Evolutionary conservation across 2,113 vertebrate species (phyloP).

Genomic region (Forbesichthys agassizii): DNA sequence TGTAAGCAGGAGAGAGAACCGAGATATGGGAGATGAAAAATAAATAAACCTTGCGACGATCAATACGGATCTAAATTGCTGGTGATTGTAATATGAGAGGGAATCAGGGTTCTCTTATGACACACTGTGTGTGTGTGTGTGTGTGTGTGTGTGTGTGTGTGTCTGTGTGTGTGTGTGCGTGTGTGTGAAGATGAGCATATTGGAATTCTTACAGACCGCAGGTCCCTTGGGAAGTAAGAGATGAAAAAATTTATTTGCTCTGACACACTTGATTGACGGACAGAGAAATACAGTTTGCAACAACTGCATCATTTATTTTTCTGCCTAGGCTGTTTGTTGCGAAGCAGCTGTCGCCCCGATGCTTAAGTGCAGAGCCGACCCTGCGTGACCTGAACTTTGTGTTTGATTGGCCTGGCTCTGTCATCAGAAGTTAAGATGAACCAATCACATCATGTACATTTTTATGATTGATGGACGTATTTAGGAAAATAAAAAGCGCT

Average conservation of each 20-base stretch:
- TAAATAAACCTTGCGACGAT: slow-evolving; percentile 11
- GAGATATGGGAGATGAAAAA: neutral
- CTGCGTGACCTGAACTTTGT: neutral
- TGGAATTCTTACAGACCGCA: slow-evolving; percentile 22
- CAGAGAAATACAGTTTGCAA: slow-evolving; percentile 35
- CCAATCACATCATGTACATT: too few relatives aligned
- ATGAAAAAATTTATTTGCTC: slow-evolving; percentile 56
- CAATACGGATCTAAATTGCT: slow-evolving; percentile 20
- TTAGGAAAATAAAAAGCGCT: slow-evolving; percentile 6
- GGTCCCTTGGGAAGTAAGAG: slow-evolving; percentile 32
- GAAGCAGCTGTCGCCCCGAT: slow-evolving; percentile 17
- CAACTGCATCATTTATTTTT: slow-evolving; percentile 40
- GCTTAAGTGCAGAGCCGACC: slow-evolving; percentile 23
- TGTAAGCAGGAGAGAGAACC: neutral
- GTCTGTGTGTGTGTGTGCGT: slow-evolving; percentile 3
- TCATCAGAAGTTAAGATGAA: too few relatives aligned
- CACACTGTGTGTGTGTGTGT: slow-evolving; percentile 9
- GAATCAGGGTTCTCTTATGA: slow-evolving; percentile 11
- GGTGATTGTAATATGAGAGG: slow-evolving; percentile 1
- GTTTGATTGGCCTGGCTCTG: neutral
- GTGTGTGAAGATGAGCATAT: too few relatives aligned
- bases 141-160: slow-evolving; percentile 25
- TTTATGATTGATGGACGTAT: neutral
- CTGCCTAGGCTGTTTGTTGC: slow-evolving; percentile 44
- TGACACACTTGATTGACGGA: slow-evolving; percentile 38